Conservation (phyloP, 2,888 invertebrate species). For the Protonemura montana region DNA sequence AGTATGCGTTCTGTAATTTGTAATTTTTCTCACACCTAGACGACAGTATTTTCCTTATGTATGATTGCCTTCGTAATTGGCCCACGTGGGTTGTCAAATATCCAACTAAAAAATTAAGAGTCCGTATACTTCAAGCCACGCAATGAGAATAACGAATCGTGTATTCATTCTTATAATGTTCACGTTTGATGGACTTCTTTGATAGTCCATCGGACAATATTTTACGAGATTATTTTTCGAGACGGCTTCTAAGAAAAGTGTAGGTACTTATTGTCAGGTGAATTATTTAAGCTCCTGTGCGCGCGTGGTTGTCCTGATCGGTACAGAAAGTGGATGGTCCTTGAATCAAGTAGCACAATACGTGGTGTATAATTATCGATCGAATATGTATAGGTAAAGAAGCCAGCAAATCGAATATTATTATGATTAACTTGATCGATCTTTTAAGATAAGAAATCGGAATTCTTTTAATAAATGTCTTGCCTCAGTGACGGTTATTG, state of each 20-base stretch:
- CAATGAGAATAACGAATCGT: not conserved
- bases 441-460: not conserved
- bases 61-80: not conserved
- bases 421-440: not conserved
- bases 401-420: not conserved
- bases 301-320: not conserved
- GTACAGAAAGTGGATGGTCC: not conserved
- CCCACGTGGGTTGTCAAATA: not conserved
- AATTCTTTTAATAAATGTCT: not conserved
- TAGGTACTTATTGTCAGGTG: not conserved
- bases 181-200: constrained; percentile 9
- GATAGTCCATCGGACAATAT: not conserved
- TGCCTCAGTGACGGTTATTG: not conserved
- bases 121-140: not conserved
- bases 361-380: not conserved
- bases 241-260: not conserved
- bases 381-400: not conserved
- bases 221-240: not conserved
- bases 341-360: constrained; percentile 2
- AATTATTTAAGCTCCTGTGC: not conserved
- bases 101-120: not conserved
- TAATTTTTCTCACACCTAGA: constrained; percentile 17
- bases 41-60: not conserved
- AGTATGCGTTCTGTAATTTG: not conserved
- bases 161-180: not conserved